Base-by-base conservation (phyloP, 2,888 invertebrate genomes). In the Nysson spinosus region DNA sequence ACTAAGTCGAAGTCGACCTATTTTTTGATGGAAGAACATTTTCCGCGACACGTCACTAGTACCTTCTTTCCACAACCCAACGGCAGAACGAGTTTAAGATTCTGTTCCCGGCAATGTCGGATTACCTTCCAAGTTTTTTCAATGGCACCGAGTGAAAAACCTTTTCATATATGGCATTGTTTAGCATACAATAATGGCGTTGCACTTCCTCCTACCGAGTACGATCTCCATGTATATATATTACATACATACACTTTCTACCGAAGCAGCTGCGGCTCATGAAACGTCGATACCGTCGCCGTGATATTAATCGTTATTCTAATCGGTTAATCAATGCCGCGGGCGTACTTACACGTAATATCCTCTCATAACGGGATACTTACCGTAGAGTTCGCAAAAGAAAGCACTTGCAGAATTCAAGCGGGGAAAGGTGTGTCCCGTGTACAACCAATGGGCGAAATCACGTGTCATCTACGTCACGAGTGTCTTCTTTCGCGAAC, bases 301-400 rank as follows among this genome's bases (percentile, higher is more conserved):
- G 7, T 68, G 81, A 82, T 82, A 81, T 83, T 80, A 83, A 84
- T 84, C 84, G 83, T 83, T 80, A 83, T 80, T 82, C 80, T 81
- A 83, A 83, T 83, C 82, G 76, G 68, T 64, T 66, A 74, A 82
- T 81, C 80, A 72, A 63, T 66, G 81, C 84, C 75, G 58, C 61
- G 54, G 80, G 83, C 81, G 71, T 75, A 64, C 74, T 70, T 75
- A 62, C 73, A 66, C 72, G 72, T 80, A 79, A 80, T 80, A 78
- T 78, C 78, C 79, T 79, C 69, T 60, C 75, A 58, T 83, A 83
- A 83, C 83, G 83, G 83, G 67, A 83, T 66, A 68, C 28, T n/a
- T n/a, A n/a, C n/a, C n/a, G n/a, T n/a, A n/a, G n/a, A n/a, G n/a
- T n/a, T n/a, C n/a, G n/a, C n/a, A n/a, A n/a, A n/a, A n/a, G n/a